phyloP scores from a whole-genome alignment of 2,888 invertebrate genomes.

The Leptinotarsa haldemani region DNA sequence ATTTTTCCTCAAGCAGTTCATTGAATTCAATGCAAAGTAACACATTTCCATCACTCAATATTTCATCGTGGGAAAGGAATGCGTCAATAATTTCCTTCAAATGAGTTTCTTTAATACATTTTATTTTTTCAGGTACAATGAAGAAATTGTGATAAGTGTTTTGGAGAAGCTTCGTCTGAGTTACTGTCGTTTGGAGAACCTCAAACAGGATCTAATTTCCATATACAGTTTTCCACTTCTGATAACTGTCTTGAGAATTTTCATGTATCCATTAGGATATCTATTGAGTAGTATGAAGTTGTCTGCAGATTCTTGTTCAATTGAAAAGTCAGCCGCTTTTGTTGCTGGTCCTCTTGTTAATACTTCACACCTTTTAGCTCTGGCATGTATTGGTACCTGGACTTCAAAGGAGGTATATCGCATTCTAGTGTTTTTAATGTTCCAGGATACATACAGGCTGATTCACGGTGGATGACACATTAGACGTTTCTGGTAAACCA shows the following conservation, averaged over 20 bases:
- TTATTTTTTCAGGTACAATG: conserved; percentile 1
- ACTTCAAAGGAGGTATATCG: neutral
- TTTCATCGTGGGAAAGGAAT: no score
- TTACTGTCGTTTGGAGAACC: neutral
- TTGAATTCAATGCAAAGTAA: no score
- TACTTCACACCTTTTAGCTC: neutral
- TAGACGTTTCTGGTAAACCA: no score
- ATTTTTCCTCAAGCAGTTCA: no score
- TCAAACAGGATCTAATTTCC: neutral
- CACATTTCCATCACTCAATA: no score
- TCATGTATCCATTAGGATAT: conserved; percentile 6
- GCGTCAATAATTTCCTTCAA: no score
- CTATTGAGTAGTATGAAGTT: neutral
- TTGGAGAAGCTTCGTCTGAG: neutral
- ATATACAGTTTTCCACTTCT: neutral
- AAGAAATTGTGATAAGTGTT: neutral
- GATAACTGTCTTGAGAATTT: neutral
- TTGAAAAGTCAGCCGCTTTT: neutral
- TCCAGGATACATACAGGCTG: no score
- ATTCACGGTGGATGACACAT: no score
- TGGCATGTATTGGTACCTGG: neutral
- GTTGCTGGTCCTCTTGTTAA: neutral
- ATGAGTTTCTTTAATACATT: no score
- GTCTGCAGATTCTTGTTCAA: neutral
- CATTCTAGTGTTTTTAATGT: neutral